phyloP scores from a whole-genome alignment of 35 echinoderm and acorn worm genomes.

The Stichopus chloronotus region DNA sequence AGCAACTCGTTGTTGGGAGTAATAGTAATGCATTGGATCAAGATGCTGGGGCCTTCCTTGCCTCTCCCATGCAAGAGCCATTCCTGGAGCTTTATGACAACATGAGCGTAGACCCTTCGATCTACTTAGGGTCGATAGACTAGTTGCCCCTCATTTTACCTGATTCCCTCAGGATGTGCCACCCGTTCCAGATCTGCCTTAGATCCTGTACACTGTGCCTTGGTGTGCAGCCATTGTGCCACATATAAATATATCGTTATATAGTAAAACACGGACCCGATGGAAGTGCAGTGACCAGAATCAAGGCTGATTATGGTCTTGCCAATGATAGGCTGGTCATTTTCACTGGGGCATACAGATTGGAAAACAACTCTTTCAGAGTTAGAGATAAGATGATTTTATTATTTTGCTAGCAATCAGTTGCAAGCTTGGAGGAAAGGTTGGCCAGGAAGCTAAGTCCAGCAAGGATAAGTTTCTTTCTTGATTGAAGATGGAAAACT shows the following conservation, averaged over 20 bases:
- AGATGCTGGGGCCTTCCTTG: neutral
- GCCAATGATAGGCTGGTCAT: too few species aligned
- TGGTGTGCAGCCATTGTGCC: neutral
- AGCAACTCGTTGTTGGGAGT: neutral
- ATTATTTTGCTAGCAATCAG: too few species aligned
- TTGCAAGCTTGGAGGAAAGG: too few species aligned
- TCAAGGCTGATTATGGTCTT: too few species aligned
- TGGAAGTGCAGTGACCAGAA: too few species aligned
- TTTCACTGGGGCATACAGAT: too few species aligned
- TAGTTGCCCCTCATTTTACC: neutral
- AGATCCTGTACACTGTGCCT: neutral
- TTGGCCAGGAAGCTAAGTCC: too few species aligned
- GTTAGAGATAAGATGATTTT: too few species aligned
- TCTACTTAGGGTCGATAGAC: slow-evolving; percentile 12
- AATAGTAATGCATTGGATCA: neutral
- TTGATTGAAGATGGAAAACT: too few species aligned
- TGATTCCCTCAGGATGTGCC: neutral
- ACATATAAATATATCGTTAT: neutral
- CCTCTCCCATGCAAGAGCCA: neutral
- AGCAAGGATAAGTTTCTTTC: too few species aligned
- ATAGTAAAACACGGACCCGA: too few species aligned
- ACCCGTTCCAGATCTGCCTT: neutral
- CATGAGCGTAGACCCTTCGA: neutral
- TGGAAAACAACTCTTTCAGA: too few species aligned
- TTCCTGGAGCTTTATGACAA: slow-evolving; percentile 9